Evolutionary conservation across 2,113 vertebrate species (phyloP).

Genomic region (Atrichornis clamosus): DNA sequence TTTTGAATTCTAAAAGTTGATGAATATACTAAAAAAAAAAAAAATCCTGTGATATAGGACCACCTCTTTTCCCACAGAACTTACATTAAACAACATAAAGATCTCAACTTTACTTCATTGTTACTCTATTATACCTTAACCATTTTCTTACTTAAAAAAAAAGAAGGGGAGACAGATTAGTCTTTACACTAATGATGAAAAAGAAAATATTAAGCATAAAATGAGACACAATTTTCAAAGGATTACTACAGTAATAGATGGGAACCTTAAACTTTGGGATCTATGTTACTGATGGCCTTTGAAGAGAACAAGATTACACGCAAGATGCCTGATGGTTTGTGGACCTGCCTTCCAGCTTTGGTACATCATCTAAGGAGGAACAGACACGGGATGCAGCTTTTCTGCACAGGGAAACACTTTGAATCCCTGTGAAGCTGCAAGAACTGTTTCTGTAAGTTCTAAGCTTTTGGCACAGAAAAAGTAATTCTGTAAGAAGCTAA

Average conservation of each 20-base stretch:
- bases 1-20: not conserved
- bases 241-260: not conserved
- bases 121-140: not conserved
- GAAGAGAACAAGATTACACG: not conserved
- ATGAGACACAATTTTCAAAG: not conserved
- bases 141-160: not conserved
- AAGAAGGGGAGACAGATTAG: not conserved
- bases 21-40: not conserved
- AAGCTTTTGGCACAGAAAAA: not conserved
- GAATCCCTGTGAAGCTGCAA: not conserved
- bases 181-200: not conserved
- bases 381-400: not conserved
- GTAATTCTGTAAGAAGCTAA: not conserved
- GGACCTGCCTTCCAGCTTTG: not conserved
- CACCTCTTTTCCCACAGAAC: not conserved
- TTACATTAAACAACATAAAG: not conserved
- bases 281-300: not conserved
- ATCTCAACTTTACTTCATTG: not conserved
- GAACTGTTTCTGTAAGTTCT: not conserved
- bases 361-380: not conserved
- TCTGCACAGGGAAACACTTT: not conserved
- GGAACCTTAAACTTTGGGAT: not conserved
- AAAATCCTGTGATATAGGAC: not conserved
- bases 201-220: not conserved
- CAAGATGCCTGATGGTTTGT: not conserved